These are phyloP conservation scores for Boulengeromyrus knoepffleri DNA, from an alignment of 2,113 vertebrate species.

Conservation along the genomic window DNA sequence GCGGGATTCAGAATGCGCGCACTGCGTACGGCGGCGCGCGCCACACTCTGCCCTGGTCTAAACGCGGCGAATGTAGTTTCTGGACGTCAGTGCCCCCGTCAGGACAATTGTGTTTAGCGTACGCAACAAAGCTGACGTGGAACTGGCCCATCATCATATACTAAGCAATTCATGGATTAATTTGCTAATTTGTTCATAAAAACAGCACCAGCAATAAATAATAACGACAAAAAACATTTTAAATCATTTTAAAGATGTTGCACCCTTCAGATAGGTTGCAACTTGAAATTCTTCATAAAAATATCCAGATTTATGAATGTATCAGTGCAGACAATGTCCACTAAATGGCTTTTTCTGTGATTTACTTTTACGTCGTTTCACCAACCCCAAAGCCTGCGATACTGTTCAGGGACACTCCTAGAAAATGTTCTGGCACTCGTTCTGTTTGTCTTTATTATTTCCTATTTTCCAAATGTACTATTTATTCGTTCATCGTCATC, in stretches of 20 bases:
- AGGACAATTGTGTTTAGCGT: not conserved
- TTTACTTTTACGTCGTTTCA: not conserved
- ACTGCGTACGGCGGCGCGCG: not conserved
- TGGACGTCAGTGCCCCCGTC: slow-evolving; percentile 3
- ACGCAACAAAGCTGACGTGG: not conserved
- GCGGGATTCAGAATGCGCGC: not conserved
- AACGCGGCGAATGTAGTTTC: not conserved
- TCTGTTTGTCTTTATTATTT: not conserved
- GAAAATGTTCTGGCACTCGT: not conserved
- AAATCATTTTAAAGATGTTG: not conserved
- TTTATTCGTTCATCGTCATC: not conserved
- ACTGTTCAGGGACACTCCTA: not conserved
- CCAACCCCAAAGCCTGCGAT: not conserved
- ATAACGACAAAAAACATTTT: not conserved
- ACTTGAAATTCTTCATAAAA: not conserved
- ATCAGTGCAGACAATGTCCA: not conserved
- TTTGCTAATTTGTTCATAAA: not conserved
- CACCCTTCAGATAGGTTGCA: not conserved
- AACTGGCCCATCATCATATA: not conserved
- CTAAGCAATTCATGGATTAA: not conserved
- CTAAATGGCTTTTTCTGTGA: not conserved
- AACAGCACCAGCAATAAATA: not conserved
- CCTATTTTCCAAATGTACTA: not conserved
- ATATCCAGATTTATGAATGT: not conserved
- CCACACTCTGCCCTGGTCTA: not conserved